Conservation (phyloP, 2,113 vertebrate species). For the Chloebia gouldiae region DNA sequence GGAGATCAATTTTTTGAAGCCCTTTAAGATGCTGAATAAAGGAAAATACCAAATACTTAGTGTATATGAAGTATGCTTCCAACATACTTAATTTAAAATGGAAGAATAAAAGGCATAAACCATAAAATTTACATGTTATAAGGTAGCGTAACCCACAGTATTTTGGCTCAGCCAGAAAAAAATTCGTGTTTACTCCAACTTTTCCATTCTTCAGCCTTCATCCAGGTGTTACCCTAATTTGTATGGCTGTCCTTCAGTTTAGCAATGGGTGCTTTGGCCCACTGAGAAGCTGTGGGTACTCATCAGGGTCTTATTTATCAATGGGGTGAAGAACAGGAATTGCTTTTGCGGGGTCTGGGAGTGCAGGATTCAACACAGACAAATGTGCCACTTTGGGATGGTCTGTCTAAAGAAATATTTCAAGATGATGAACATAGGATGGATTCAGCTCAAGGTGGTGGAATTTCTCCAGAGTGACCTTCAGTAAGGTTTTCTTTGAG, state of each 20-base stretch:
- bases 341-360: neutral
- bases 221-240: neutral
- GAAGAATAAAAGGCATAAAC: neutral
- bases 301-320: neutral
- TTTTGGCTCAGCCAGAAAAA: neutral
- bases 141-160: neutral
- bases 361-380: accelerated
- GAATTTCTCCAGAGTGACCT: neutral
- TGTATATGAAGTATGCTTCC: neutral
- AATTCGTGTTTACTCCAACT: neutral
- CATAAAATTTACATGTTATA: accelerated
- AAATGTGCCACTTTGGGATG: neutral
- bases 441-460: neutral
- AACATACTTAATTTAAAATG: neutral
- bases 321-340: too few species aligned
- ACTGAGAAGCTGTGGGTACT: neutral
- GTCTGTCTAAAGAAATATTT: neutral
- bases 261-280: neutral
- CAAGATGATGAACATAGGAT: neutral
- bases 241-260: neutral
- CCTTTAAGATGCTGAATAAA: constrained; percentile 70
- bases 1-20: constrained; percentile 84
- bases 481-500: neutral
- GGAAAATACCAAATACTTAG: constrained; percentile 29
- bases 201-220: neutral